phyloP scores from a whole-genome alignment of 2,888 invertebrate genomes.

The Apoderus coryli region DNA sequence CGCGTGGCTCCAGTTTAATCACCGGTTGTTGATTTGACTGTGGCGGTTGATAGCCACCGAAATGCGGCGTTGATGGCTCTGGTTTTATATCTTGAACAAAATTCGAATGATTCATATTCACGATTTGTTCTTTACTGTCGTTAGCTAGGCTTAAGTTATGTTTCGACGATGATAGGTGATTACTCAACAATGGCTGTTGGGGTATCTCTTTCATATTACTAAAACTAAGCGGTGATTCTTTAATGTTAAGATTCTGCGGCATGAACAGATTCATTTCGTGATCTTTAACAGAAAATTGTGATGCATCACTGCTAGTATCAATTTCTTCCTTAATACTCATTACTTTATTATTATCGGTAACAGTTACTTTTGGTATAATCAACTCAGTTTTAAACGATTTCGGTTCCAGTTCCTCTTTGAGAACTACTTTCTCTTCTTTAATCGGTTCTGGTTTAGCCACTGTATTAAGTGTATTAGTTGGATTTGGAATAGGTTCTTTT shows the following conservation, averaged over 20 bases:
- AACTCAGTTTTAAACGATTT: constrained; percentile 42
- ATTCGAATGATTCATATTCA: constrained; percentile 26
- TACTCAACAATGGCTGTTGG: constrained; percentile 17
- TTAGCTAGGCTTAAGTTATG: constrained; percentile 25
- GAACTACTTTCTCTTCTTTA: constrained; percentile 21
- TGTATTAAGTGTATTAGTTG: too few relatives aligned
- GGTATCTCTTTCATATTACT: constrained; percentile 14
- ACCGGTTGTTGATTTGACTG: constrained; percentile 14
- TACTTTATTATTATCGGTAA: constrained; percentile 37
- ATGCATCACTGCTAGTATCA: constrained; percentile 26
- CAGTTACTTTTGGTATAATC: constrained; percentile 43
- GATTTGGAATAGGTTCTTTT: too few relatives aligned
- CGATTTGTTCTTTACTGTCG: constrained; percentile 24
- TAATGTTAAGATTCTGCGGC: constrained; percentile 24
- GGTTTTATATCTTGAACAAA: constrained; percentile 23
- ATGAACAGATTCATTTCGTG: constrained; percentile 21
- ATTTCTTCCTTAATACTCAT: constrained; percentile 32
- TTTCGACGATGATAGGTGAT: constrained; percentile 21
- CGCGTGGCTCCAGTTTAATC: constrained; percentile 31
- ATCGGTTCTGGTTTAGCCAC: constrained; percentile 23
- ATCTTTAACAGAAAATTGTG: constrained; percentile 22
- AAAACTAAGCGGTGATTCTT: constrained; percentile 23
- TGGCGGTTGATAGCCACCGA: constrained; percentile 13
- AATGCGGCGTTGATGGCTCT: constrained; percentile 18
- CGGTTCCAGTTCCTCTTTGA: constrained; percentile 23